phyloP scores from a whole-genome alignment of 2,888 invertebrate genomes.

The Drosophila macrospina region DNA sequence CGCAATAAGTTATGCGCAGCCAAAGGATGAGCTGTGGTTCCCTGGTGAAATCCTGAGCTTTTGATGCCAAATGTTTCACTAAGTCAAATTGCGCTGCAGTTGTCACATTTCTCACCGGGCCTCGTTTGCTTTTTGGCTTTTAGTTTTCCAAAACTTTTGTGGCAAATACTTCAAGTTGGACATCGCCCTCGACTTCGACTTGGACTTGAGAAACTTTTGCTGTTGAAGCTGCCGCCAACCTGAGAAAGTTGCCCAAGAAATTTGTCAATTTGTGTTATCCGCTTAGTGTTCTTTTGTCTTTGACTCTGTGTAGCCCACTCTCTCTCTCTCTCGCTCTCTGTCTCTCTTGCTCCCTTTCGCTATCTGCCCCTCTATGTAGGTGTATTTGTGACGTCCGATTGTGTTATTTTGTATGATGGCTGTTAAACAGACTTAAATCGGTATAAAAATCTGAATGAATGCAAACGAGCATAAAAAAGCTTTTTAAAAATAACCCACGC shows the following conservation, averaged over 20 bases:
- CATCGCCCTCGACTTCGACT: neutral
- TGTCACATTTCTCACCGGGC: constrained; percentile 64
- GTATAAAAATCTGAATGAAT: constrained; percentile 69
- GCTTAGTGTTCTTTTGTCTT: constrained; percentile 44
- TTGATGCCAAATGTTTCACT: constrained; percentile 26
- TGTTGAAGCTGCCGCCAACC: constrained; percentile 41
- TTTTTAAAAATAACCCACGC: constrained; percentile 61
- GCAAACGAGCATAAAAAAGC: constrained; percentile 78
- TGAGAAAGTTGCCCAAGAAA: constrained; percentile 39
- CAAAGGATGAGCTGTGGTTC: constrained; percentile 13
- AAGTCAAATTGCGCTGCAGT: constrained; percentile 60
- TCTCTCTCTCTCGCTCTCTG: neutral
- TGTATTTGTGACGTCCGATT: constrained; percentile 47
- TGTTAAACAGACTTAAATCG: constrained; percentile 74
- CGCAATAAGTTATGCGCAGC: constrained; percentile 31
- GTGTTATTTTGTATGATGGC: constrained; percentile 67
- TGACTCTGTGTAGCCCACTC: constrained; percentile 3
- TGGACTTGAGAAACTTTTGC: constrained; percentile 2
- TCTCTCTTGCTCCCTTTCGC: neutral
- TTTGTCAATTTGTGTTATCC: constrained; percentile 71
- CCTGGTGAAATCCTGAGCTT: constrained; percentile 14
- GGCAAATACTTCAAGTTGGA: constrained; percentile 70
- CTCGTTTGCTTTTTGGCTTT: constrained; percentile 46
- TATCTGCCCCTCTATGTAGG: constrained; percentile 4
- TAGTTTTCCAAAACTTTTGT: constrained; percentile 72